phyloP scores from a whole-genome alignment of 1,140 invertebrate species.

The Megalopta genalis region DNA sequence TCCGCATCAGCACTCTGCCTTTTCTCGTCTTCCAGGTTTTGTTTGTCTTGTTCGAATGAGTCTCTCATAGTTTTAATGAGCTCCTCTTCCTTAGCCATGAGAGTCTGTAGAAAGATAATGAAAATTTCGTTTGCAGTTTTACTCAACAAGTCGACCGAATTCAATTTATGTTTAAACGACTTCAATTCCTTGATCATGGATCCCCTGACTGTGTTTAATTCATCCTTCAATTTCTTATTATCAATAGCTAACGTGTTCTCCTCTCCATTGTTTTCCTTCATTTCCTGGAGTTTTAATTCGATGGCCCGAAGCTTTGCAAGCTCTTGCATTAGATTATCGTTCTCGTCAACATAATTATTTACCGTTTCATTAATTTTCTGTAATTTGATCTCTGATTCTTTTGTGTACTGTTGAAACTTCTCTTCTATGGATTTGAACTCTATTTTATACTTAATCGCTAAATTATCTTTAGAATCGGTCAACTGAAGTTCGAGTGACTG shows the following conservation, averaged over 20 bases:
- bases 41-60: slow-evolving; percentile 47
- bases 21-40: slow-evolving; percentile 66
- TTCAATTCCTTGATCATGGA: slow-evolving; percentile 71
- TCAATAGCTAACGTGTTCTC: slow-evolving; percentile 29
- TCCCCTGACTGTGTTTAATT: slow-evolving; percentile 57
- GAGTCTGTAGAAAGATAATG: slow-evolving; percentile 59
- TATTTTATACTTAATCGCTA: neutral
- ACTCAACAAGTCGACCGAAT: slow-evolving; percentile 33
- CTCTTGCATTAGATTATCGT: slow-evolving; percentile 61
- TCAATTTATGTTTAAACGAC: slow-evolving; percentile 53
- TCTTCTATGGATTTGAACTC: slow-evolving; percentile 5
- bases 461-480: slow-evolving; percentile 8
- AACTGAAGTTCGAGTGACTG: slow-evolving; percentile 48
- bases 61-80: slow-evolving; percentile 63
- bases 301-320: slow-evolving; percentile 53
- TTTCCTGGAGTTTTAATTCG: slow-evolving; percentile 33
- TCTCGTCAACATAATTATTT: slow-evolving; percentile 56
- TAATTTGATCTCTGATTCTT: slow-evolving; percentile 55
- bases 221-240: slow-evolving; percentile 54
- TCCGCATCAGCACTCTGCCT: slow-evolving; percentile 64
- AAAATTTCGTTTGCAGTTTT: slow-evolving; percentile 67
- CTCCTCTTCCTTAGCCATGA: slow-evolving; percentile 72
- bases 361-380: slow-evolving; percentile 46
- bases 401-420: slow-evolving; percentile 36
- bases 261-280: slow-evolving; percentile 7